Percentiles rank a stretch among this genome's conserved stretches.
These are phyloP conservation scores for Autographa gamma DNA, from an alignment of 2,888 invertebrate species.

Conservation along the genomic window DNA sequence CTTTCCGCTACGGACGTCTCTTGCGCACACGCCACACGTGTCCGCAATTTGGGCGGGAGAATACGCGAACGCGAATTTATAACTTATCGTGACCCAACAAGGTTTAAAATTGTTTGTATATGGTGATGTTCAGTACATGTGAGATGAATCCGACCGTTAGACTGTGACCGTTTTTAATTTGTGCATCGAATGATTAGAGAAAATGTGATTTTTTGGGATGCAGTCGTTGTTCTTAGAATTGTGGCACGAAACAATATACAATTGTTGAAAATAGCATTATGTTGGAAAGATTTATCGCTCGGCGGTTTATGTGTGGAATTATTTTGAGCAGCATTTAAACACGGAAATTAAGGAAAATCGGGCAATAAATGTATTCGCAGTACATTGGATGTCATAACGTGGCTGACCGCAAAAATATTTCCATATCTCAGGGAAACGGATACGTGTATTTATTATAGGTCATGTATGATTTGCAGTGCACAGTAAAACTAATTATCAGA, in stretches of 20 bases:
- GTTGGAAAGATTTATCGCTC: constrained; percentile 28
- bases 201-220: constrained; percentile 52
- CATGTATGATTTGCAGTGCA: neutral
- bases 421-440: constrained; percentile 1
- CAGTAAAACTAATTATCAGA: neutral
- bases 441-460: neutral
- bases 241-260: constrained; percentile 36
- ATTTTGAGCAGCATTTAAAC: constrained; percentile 29
- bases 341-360: constrained; percentile 33
- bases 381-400: neutral
- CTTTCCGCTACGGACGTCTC: constrained; percentile 59
- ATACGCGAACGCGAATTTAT: constrained; percentile 25
- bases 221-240: constrained; percentile 50
- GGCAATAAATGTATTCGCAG: neutral
- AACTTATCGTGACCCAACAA: constrained; percentile 39
- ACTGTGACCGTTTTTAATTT: constrained; percentile 67
- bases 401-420: neutral
- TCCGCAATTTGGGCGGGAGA: constrained; percentile 56
- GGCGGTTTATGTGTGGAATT: constrained; percentile 36
- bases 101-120: constrained; percentile 43
- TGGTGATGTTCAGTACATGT: constrained; percentile 55
- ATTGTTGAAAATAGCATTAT: constrained; percentile 43
- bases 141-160: constrained; percentile 57
- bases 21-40: constrained; percentile 50
- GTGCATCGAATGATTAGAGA: constrained; percentile 58